A percentile compares a stretch with the other conserved stretches of the same genome.
Conservation (phyloP, 2,797 vertebrate genomes). For the Threskiornis aethiopicus region DNA sequence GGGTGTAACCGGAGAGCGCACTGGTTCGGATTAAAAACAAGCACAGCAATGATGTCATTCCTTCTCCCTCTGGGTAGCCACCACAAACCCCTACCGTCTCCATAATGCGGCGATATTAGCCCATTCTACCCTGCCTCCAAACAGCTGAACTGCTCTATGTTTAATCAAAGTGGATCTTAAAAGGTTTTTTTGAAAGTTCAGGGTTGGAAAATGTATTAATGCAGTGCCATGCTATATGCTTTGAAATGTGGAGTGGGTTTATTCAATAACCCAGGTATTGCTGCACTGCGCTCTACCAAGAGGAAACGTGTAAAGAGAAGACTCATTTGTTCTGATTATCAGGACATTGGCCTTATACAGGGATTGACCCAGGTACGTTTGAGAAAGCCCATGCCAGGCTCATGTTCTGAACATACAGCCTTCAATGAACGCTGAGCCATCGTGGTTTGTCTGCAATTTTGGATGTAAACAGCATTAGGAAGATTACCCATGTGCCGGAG, state of each 20-base stretch:
- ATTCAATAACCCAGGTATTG: not conserved
- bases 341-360: not conserved
- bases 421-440: not conserved
- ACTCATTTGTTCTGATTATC: not conserved
- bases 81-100: not conserved
- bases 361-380: fast-evolving
- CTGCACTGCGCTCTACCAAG: not conserved
- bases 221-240: not conserved
- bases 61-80: not conserved
- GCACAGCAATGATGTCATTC: not conserved
- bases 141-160: not conserved
- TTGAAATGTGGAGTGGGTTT: fast-evolving
- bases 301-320: not conserved
- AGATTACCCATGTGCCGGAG: not conserved
- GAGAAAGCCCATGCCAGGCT: not conserved
- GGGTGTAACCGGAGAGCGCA: not conserved
- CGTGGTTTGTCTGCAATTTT: not conserved
- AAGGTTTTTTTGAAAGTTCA: not conserved
- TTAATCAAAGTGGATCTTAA: not conserved
- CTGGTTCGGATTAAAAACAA: not conserved
- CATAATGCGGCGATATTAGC: fast-evolving
- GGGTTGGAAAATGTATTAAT: fast-evolving
- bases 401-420: not conserved
- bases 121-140: not conserved
- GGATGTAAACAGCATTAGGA: not conserved